Base-by-base conservation (phyloP, 1,140 invertebrate genomes). In the Dreissena polymorpha region DNA sequence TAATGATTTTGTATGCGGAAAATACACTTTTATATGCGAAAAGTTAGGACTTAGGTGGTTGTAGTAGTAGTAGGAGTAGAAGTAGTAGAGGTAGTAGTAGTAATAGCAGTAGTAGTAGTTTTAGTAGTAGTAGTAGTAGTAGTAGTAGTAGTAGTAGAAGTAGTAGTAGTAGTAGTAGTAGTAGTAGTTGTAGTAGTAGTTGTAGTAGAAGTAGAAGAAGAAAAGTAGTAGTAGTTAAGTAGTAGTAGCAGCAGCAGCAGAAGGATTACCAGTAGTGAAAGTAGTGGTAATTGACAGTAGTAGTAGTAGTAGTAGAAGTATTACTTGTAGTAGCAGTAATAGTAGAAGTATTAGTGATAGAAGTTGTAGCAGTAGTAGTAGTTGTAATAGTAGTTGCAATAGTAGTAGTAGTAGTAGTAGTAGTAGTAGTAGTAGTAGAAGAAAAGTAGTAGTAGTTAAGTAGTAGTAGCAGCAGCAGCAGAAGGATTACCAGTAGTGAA, bases 151-250 rank as follows among this genome's bases (percentile, higher is more conserved):
- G 53, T 55, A 55, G 53, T 55, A 55, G 53, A 12, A 55, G 53
- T 55, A 55, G 53, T 55, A 55, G 53, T 55, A 55, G 53, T 55
- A 55, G 53, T 55, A 55, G 53, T 55, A 55, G 53, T 55, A 55
- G 53, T 55, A 55, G 53, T 55, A 55, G 53, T 55, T 12, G 53
- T 55, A 55, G 53, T 55, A 55, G 53, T 55, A 55, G 53, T 55
- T 12, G 53, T 55, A 55, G 53, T 55, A 55, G 53, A 55, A 55
- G 53, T 55, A 55, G 53, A 12, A 55, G 53, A 12, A 55, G 53
- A 18, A 12, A n/a, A n/a, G n/a, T n/a, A n/a, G n/a, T n/a, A n/a
- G n/a, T n/a, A n/a, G n/a, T n/a, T n/a, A n/a, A n/a, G n/a, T n/a
- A n/a, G n/a, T n/a, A n/a, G n/a, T n/a, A n/a, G n/a, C n/a, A n/a